phyloP scores from a whole-genome alignment of 2,888 invertebrate genomes.

The Marronus borbonicus region DNA sequence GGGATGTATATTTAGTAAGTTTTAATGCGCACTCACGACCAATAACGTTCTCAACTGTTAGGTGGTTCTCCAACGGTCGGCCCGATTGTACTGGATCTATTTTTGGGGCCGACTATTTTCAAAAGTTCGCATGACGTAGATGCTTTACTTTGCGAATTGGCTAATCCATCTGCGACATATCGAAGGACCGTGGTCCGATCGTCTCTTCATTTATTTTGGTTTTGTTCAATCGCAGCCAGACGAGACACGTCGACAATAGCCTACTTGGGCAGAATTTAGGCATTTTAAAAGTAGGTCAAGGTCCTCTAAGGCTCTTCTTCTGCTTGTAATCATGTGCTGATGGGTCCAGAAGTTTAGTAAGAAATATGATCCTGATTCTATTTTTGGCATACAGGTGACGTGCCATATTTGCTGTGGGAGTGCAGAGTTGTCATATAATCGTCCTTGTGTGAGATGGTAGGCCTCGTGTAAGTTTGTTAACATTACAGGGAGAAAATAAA shows the following conservation, averaged over 20 bases:
- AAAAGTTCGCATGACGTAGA: slow-evolving; percentile 50
- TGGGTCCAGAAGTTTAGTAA: neutral
- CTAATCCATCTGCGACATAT: slow-evolving; percentile 40
- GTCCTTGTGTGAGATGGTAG: slow-evolving; percentile 15
- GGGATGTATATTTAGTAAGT: slow-evolving; percentile 36
- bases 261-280: slow-evolving; percentile 6
- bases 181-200: slow-evolving; percentile 10
- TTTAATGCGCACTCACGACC: slow-evolving; percentile 44
- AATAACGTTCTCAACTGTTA: slow-evolving; percentile 46
- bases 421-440: slow-evolving; percentile 11
- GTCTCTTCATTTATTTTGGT: slow-evolving; percentile 40
- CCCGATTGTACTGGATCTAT: slow-evolving; percentile 51
- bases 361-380: slow-evolving; percentile 25
- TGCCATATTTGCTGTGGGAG: neutral
- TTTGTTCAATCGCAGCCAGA: slow-evolving; percentile 10
- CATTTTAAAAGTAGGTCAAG: slow-evolving; percentile 25
- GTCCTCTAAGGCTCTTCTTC: neutral
- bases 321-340: neutral
- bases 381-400: slow-evolving; percentile 25
- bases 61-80: slow-evolving; percentile 49
- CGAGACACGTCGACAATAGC: neutral
- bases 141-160: slow-evolving; percentile 48
- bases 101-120: slow-evolving; percentile 52
- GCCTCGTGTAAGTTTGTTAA: neutral
- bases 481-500: neutral